phyloP scores from a whole-genome alignment of 2,113 vertebrate species.

The Myotis lucifugus region DNA sequence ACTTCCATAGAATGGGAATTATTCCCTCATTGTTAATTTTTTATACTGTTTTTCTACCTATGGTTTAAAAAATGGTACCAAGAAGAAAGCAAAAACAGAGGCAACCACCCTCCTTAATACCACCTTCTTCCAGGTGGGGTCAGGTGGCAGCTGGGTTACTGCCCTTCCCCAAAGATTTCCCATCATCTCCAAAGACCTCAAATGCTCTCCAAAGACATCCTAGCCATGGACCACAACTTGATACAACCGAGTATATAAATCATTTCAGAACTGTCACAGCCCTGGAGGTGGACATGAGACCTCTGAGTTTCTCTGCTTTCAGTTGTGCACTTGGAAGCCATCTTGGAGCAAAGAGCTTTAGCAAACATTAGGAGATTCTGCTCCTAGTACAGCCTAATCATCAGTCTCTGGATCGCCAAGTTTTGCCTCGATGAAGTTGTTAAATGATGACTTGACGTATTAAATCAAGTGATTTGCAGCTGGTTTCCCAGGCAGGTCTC shows the following conservation, averaged over 20 bases:
- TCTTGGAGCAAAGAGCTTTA: background rate
- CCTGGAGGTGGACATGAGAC: background rate
- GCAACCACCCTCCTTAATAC: background rate
- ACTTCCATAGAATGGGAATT: background rate
- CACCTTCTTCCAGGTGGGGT: background rate
- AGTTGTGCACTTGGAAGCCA: background rate
- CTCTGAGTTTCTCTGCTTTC: constrained; percentile 37
- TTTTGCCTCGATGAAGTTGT: background rate
- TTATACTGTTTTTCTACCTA: background rate
- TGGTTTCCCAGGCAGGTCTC: background rate
- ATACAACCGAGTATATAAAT: background rate
- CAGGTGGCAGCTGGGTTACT: background rate
- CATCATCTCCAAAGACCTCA: background rate
- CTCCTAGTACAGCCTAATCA: background rate
- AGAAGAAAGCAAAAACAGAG: constrained; percentile 6
- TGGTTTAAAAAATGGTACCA: constrained; percentile 7
- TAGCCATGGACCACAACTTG: background rate
- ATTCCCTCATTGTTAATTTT: background rate
- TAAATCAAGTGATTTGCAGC: constrained; percentile 2
- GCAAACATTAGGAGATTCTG: background rate
- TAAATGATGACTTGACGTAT: background rate
- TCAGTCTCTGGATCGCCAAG: background rate
- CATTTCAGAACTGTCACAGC: background rate
- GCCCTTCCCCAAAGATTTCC: background rate
- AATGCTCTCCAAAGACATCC: background rate